phyloP scores from a whole-genome alignment of 2,888 invertebrate genomes.

The Liposcelis brunnea region DNA sequence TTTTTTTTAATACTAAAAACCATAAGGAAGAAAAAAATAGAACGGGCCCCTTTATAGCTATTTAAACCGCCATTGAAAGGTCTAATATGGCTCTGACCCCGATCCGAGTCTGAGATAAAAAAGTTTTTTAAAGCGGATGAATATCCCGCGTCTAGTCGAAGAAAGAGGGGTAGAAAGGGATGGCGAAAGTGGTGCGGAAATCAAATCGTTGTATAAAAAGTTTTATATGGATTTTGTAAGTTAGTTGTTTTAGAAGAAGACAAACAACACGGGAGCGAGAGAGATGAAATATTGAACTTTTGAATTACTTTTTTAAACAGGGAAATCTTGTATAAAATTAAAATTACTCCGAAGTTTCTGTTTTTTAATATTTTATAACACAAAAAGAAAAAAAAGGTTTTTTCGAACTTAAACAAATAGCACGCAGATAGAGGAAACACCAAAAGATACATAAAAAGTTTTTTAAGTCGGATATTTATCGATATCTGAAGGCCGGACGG shows the following conservation, averaged over 20 bases:
- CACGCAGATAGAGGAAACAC: too few species aligned
- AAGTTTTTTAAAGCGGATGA: not conserved
- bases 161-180: not conserved
- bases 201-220: constrained; percentile 9
- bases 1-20: too few species aligned
- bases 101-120: too few species aligned
- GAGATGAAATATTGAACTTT: constrained; percentile 3
- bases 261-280: not conserved
- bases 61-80: too few species aligned
- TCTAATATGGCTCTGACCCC: too few species aligned
- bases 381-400: too few species aligned
- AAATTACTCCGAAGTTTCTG: constrained; percentile 7
- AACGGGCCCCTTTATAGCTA: too few species aligned
- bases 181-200: constrained; percentile 3
- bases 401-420: too few species aligned
- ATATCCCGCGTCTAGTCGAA: not conserved
- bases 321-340: constrained; percentile 8
- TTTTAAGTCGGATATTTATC: too few species aligned
- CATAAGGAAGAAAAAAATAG: too few species aligned
- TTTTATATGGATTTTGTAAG: constrained; percentile 9
- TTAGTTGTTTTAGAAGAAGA: constrained; percentile 8
- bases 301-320: constrained; percentile 8
- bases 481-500: too few species aligned
- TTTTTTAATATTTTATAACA: constrained; percentile 3
- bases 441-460: too few species aligned